A percentile compares a stretch with the other conserved stretches of the same genome.
phyloP scores from a whole-genome alignment of 2,888 invertebrate genomes.

The Polydrusus pterygomalis region DNA sequence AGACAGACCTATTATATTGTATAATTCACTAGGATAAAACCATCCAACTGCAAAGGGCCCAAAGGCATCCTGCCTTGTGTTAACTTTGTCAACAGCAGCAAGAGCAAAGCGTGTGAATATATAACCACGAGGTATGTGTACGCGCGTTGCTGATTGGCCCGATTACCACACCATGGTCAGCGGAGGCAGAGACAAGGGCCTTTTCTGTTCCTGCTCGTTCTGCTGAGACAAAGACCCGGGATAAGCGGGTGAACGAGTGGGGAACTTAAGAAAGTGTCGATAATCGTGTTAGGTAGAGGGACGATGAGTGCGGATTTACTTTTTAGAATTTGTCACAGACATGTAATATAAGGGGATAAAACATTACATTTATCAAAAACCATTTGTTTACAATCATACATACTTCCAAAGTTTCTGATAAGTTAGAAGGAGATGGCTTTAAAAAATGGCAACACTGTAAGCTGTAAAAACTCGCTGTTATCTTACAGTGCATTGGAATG shows the following conservation, averaged over 20 bases:
- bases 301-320: too few species aligned
- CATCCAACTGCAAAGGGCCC: constrained; percentile 13
- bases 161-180: constrained; percentile 31
- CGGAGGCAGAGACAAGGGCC: constrained; percentile 8
- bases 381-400: too few species aligned
- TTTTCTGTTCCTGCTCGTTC: constrained; percentile 17
- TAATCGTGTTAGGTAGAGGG: too few species aligned
- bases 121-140: constrained; percentile 32
- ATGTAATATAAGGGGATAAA: too few species aligned
- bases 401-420: too few species aligned
- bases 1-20: background rate
- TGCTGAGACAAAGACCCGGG: constrained; percentile 19
- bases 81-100: constrained; percentile 31
- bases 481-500: too few species aligned
- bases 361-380: too few species aligned
- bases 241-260: background rate
- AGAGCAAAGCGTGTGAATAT: constrained; percentile 22
- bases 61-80: constrained; percentile 9
- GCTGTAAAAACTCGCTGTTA: too few species aligned
- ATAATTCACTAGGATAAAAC: background rate
- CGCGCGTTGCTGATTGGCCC: constrained; percentile 33
- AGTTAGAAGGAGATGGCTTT: too few species aligned
- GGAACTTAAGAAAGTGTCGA: too few species aligned
- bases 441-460: too few species aligned
- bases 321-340: too few species aligned